Conservation (phyloP, 2,113 vertebrate species). For the Chlorodrepanis virens region DNA sequence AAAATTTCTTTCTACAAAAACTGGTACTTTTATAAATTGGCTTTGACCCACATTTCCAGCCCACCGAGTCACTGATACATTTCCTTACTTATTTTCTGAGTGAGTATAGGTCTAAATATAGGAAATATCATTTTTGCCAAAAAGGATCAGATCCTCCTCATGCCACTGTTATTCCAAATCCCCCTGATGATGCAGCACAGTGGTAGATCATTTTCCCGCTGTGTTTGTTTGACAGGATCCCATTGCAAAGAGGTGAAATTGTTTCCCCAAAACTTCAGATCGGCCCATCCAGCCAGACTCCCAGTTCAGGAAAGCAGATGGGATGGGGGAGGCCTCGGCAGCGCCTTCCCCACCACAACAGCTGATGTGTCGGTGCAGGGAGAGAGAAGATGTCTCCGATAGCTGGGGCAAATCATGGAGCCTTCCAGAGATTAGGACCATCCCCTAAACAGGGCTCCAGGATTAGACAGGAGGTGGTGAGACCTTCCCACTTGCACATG, state of each 20-base stretch:
- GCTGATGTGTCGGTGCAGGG: fast-evolving
- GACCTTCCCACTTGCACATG: not conserved
- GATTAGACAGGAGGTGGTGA: not conserved
- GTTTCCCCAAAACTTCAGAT: not conserved
- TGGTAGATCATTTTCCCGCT: not conserved
- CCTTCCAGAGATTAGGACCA: not conserved
- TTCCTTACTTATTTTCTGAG: not conserved
- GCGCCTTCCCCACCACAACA: fast-evolving
- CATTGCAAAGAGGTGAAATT: not conserved
- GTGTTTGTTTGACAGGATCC: not conserved
- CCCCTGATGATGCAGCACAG: fast-evolving
- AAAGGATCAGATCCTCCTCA: not conserved
- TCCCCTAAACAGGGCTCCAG: not conserved
- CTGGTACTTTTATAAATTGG: not conserved
- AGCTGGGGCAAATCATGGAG: not conserved
- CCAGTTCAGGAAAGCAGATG: not conserved
- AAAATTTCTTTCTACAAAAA: not conserved
- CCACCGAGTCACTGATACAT: not conserved
- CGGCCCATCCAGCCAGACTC: not conserved
- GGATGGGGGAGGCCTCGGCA: fast-evolving
- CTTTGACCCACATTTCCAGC: not conserved
- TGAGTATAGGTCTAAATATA: not conserved
- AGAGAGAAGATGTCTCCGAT: not conserved
- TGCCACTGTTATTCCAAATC: not conserved
- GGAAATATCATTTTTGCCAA: not conserved